Evolutionary conservation across 2,797 vertebrate genomes (phyloP), one percentile per base, ranked within the genome.

Genomic region (Tympanoctomys barrerae): DNA sequence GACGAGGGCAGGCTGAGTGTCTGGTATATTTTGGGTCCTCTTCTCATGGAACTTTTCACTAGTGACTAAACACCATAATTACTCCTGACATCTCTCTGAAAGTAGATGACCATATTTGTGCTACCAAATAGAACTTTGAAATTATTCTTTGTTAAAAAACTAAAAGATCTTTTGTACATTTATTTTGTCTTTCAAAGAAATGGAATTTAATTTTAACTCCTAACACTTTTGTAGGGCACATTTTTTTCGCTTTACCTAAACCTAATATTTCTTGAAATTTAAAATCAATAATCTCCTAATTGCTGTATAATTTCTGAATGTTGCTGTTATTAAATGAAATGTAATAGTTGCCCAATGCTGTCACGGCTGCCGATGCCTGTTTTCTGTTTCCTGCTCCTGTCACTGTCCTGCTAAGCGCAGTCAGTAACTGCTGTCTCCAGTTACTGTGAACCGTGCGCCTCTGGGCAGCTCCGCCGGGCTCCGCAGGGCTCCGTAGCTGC

Each of bases 171-270:
- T 87, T 77, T 93, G 21, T 75, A 4, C 1, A 78, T 93, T 92
- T 93, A 66, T 79, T 89, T 87, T 94, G 36, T 73, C 18, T 33
- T 88, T 66, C 39, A 96, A 82, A 79, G 14, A 87, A 57, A 86
- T 83, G 16, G 5, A 24, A 90, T 84, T 62, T 93, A 73, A 85
- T 87, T 89, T 92, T 90, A 84, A 57, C 18, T 52, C 33, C 12
- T 68, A 73, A 24, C 10, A 78, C 2, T 31, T 61, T 86, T 61
- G 31, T 6, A 52, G 49, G 9, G 26, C 64, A 70, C 70, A 39
- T 61, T 70, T 4, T 39, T 54, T 16, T 70, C 8, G 73, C 24
- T 14, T 13, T 62, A 57, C 10, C 7, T 87, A 89, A 81, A 70
- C 70, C 28, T 21, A 85, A 1, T 19, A 64, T 89, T 86, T 87